Conservation (phyloP, 2,113 vertebrate species). For the Bufo gargarizans region DNA sequence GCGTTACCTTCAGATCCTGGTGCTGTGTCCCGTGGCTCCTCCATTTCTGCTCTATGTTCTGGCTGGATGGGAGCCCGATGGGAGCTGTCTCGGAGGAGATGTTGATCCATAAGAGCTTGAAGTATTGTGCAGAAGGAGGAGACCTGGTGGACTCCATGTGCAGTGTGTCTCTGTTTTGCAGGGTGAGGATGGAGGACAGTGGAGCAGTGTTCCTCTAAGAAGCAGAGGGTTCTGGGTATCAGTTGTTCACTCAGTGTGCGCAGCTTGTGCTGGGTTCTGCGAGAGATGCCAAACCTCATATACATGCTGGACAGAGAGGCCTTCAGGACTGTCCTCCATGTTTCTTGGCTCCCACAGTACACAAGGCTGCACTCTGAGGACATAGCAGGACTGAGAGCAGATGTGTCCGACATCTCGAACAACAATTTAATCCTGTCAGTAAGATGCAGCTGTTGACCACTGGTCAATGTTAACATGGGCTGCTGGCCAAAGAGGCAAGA, state of each 20-base stretch:
- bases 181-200: conserved; percentile 66
- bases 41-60: neutral
- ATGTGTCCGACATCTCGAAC: conserved; percentile 75
- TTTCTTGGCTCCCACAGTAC: conserved; percentile 71
- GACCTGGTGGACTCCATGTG: conserved; percentile 74
- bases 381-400: conserved; percentile 72
- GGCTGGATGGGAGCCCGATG: neutral
- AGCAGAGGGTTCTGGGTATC: conserved; percentile 71
- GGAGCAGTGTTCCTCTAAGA: conserved; percentile 66
- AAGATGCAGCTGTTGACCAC: conserved; percentile 71
- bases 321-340: conserved; percentile 78
- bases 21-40: neutral
- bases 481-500: conserved; percentile 69
- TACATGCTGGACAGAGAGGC: conserved; percentile 68
- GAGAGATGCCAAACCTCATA: conserved; percentile 67
- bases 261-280: conserved; percentile 69
- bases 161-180: conserved; percentile 27
- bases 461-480: conserved; percentile 71
- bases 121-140: conserved; percentile 77
- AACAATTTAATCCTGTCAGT: conserved; percentile 70
- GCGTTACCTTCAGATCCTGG: conserved; percentile 51
- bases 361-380: conserved; percentile 74
- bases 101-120: conserved; percentile 70
- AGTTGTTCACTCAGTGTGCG: conserved; percentile 72
- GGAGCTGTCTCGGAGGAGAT: conserved; percentile 47